Percentiles rank a stretch among this genome's conserved stretches.
These are phyloP conservation scores for Varecia variegata DNA, from an alignment of 2,797 vertebrate species.

Conservation along the genomic window DNA sequence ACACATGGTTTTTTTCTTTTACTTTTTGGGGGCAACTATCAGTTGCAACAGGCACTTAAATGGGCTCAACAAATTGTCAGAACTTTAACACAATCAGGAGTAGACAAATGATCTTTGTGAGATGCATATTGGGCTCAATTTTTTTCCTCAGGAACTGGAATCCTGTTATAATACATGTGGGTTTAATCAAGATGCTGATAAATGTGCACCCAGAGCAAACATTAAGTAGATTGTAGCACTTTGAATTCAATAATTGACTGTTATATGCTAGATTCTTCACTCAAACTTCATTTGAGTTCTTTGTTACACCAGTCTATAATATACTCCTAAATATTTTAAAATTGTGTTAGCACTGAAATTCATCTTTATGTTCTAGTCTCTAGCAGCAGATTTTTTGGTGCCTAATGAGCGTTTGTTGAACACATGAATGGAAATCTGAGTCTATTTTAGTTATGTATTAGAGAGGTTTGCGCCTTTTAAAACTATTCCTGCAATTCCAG, in stretches of 20 bases:
- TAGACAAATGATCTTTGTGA: background rate
- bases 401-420: background rate
- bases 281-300: background rate
- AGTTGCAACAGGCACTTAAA: slow-evolving; percentile 1
- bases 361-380: background rate
- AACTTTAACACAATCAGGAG: background rate
- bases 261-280: background rate
- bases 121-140: background rate
- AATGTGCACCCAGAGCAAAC: background rate
- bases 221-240: background rate
- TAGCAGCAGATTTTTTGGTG: background rate
- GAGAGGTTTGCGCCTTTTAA: background rate
- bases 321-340: background rate
- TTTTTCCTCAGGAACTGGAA: background rate
- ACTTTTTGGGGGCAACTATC: background rate
- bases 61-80: background rate
- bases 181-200: background rate
- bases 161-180: background rate
- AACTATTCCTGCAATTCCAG: slow-evolving; percentile 58
- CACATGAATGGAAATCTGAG: background rate
- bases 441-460: background rate
- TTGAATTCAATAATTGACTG: background rate
- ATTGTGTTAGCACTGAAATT: background rate
- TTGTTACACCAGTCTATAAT: background rate
- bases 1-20: background rate